Percentiles rank a stretch among this genome's conserved stretches.
These are phyloP conservation scores for Colletes gigas DNA, from an alignment of 1,140 invertebrate genomes.

Conservation along the genomic window DNA sequence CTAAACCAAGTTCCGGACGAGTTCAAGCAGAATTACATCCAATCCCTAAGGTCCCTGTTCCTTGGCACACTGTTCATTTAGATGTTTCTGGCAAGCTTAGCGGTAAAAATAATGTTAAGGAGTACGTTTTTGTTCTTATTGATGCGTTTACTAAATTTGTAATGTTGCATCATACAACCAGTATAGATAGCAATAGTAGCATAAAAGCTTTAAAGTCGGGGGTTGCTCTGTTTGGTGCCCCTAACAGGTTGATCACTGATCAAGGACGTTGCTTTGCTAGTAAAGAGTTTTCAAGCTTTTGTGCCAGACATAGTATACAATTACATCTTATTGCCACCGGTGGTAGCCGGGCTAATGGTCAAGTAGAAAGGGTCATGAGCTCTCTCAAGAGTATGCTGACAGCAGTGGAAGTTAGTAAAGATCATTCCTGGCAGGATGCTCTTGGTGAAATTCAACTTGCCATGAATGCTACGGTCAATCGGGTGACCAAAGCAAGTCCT, in stretches of 20 bases:
- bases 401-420: conserved; percentile 54
- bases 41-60: conserved; percentile 64
- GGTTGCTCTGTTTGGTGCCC: conserved; percentile 63
- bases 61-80: conserved; percentile 68
- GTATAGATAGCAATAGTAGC: not conserved
- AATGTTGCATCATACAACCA: not conserved
- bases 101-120: conserved; percentile 44
- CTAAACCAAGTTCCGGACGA: conserved; percentile 56
- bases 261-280: conserved; percentile 67
- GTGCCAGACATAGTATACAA: conserved; percentile 45
- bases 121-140: conserved; percentile 66
- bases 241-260: conserved; percentile 64
- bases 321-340: conserved; percentile 44
- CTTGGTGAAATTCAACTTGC: conserved; percentile 69
- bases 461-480: conserved; percentile 67
- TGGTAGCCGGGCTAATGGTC: conserved; percentile 46
- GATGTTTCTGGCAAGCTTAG: conserved; percentile 62
- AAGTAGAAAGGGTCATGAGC: conserved; percentile 69
- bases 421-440: conserved; percentile 68
- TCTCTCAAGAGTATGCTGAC: conserved; percentile 65
- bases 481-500: conserved; percentile 63
- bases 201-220: conserved; percentile 7
- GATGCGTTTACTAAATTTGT: conserved; percentile 67
- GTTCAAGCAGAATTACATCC: conserved; percentile 61
- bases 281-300: conserved; percentile 66